A percentile compares a stretch with the other conserved stretches of the same genome.
Evolutionary conservation across 2,797 vertebrate genomes (phyloP).

Genomic region (Cryptoblepharus egeriae): DNA sequence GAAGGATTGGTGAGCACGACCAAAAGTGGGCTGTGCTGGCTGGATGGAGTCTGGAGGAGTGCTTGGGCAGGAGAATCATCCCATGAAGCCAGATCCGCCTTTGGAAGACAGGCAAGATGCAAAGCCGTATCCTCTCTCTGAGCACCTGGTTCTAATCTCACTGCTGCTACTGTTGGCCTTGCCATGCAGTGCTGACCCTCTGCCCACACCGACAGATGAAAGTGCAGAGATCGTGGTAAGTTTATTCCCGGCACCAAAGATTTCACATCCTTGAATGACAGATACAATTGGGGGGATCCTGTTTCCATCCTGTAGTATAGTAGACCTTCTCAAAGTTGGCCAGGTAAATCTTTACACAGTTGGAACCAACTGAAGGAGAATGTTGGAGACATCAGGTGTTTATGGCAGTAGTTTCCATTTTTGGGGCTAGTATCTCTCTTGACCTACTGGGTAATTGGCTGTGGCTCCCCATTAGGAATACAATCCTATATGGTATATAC

Average conservation of each 20-base stretch:
- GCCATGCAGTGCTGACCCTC: neutral
- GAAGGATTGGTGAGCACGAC: neutral
- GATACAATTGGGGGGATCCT: neutral
- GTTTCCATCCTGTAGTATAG: neutral
- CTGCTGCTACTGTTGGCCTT: neutral
- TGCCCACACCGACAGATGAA: constrained; percentile 6
- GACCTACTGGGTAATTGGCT: no score
- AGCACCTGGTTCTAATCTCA: neutral
- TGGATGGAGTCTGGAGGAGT: constrained; percentile 12
- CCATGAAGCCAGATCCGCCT: neutral
- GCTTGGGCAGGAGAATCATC: neutral
- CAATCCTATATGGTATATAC: no score
- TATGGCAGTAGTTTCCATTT: no score
- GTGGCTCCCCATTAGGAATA: no score
- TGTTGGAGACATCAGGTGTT: no score
- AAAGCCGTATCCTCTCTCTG: neutral
- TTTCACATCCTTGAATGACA: no score
- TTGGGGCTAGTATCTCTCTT: no score
- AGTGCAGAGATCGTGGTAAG: constrained; percentile 34
- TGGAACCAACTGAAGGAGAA: no score
- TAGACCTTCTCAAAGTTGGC: neutral
- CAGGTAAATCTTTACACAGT: neutral
- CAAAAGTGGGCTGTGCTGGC: neutral
- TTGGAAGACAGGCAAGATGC: neutral
- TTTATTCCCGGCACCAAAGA: neutral